These are phyloP conservation scores for Dromaius novaehollandiae DNA, from an alignment of 2,113 vertebrate genomes.

Conservation along the genomic window DNA sequence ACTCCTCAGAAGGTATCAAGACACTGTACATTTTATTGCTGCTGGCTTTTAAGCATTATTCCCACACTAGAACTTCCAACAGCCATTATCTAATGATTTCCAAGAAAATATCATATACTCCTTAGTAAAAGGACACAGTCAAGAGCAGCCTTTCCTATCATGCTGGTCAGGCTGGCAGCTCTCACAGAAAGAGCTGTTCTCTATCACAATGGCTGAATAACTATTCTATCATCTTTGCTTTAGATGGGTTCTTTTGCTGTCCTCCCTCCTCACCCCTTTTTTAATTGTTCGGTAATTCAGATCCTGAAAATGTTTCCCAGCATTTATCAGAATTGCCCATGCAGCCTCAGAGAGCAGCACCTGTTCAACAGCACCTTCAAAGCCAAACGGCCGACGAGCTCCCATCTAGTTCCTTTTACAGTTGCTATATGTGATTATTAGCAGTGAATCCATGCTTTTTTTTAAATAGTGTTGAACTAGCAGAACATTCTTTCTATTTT, in stretches of 20 bases:
- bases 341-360: neutral
- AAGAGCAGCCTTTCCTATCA: neutral
- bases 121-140: neutral
- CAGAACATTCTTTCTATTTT: neutral
- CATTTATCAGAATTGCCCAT: neutral
- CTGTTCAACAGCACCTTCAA: neutral
- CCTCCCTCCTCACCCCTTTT: fast-evolving
- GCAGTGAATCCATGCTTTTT: neutral
- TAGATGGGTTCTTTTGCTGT: neutral
- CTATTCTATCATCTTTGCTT: neutral
- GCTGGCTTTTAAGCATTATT: neutral
- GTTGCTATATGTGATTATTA: fast-evolving
- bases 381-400: neutral
- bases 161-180: neutral
- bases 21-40: neutral
- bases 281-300: neutral
- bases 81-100: neutral
- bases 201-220: neutral
- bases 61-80: neutral
- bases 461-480: neutral
- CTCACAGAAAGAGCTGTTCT: neutral
- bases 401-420: neutral
- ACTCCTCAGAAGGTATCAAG: neutral
- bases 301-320: neutral
- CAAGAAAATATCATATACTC: neutral